These are phyloP conservation scores for Fringilla coelebs DNA, from an alignment of 2,797 vertebrate genomes.

Conservation along the genomic window DNA sequence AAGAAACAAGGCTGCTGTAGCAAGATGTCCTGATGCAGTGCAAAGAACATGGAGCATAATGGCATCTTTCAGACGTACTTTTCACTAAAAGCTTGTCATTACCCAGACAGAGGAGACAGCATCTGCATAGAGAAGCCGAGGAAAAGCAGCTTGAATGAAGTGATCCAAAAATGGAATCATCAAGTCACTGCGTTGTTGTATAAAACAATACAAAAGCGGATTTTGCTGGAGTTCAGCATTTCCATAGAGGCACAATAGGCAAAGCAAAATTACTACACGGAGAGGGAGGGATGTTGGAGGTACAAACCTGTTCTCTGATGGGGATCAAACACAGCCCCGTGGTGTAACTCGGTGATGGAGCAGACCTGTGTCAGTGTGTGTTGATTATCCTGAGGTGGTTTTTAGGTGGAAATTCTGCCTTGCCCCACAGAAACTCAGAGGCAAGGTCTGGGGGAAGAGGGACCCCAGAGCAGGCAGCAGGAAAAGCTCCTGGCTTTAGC, in stretches of 20 bases:
- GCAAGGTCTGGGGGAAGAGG: not conserved
- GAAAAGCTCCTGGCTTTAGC: not conserved
- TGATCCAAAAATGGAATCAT: constrained; percentile 13
- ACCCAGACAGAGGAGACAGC: constrained; percentile 28
- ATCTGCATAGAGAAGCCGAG: constrained; percentile 33
- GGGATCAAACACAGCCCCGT: not conserved
- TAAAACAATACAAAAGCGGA: not conserved
- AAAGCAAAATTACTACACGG: not conserved
- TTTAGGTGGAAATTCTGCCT: not conserved
- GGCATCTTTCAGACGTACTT: not conserved
- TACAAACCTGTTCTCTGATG: not conserved
- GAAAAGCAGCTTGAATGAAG: constrained; percentile 13
- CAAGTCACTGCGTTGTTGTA: not conserved
- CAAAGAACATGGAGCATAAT: constrained; percentile 7
- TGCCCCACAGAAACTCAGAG: not conserved
- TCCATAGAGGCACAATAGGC: not conserved
- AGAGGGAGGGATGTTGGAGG: not conserved
- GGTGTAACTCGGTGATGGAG: not conserved
- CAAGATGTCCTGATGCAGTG: not conserved
- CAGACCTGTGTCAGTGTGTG: fast-evolving
- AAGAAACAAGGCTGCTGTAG: constrained; percentile 24
- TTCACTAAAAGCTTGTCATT: constrained; percentile 45
- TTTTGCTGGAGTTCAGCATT: not conserved
- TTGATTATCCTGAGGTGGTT: not conserved
- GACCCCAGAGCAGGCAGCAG: fast-evolving